Evolutionary conservation across 2,888 invertebrate genomes (phyloP), one percentile per base, ranked within the genome.

Genomic region (Mactromeris polynyma): DNA sequence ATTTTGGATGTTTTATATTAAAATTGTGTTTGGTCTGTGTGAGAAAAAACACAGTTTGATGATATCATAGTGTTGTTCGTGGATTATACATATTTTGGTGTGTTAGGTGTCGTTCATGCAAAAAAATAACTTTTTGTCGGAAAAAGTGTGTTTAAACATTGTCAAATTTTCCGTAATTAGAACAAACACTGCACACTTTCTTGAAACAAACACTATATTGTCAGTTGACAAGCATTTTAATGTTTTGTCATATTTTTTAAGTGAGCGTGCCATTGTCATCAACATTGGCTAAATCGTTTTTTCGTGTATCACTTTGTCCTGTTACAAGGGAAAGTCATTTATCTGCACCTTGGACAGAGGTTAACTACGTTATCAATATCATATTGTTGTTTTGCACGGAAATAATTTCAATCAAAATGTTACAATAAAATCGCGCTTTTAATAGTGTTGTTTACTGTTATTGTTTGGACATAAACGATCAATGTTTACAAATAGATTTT

Each of bases 401-500:
- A 64, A 26, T n/a, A 21, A 26, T 64, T 26, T 64, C 7, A 26
- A 26, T 64, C 26, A 64, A 46, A 64, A 11, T 64, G n/a, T 64
- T 26, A 64, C n/a, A 26, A 0, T 2, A 26, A 64, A 64, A 21
- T 64, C 58, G 7, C 11, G 21, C n/a, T 9, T 11, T 26, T 64
- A n/a, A n/a, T n/a, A 26, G 58, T 26, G 58, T 64, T 64, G 26
- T 64, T 73, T 36, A 69, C 69, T 73, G 73, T 36, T 33, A 73
- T 17, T 69, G n/a, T 42, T 54, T 42, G 36, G 17, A 33, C 9
- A 42, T 83, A 40, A 80, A 77, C 80, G 19, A 46, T 84, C 33
- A 36, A 31, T 88, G 84, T 88, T 88, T 84, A 81, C 88, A 38
- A 36, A 26, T 11, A 79, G 51, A 54, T 78, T 58, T 77, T 64